A percentile compares a stretch with the other conserved stretches of the same genome.
Conservation (phyloP, 1,140 invertebrate species). For the Rhyzopertha dominica region DNA sequence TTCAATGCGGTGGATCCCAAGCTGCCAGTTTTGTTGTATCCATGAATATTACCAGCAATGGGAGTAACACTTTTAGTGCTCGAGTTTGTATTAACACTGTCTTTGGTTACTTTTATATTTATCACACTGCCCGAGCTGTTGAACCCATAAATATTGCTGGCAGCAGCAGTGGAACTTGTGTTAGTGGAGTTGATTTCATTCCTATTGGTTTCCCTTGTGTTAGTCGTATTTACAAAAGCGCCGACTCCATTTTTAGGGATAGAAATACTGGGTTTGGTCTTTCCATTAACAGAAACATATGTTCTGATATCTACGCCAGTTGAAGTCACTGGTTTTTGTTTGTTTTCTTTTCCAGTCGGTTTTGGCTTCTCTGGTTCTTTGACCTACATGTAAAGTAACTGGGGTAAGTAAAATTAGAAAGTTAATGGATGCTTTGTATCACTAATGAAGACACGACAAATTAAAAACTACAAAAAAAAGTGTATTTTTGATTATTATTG, state of each 20-base stretch:
- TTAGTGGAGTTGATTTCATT: conserved; percentile 26
- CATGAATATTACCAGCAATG: not conserved
- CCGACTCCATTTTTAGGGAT: conserved; percentile 15
- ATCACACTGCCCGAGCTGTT: conserved; percentile 5
- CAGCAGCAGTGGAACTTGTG: conserved; percentile 23
- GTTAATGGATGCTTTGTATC: not conserved
- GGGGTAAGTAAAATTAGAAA: not conserved
- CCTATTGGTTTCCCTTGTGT: conserved; percentile 15
- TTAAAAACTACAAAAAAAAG: not conserved
- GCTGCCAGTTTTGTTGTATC: not conserved
- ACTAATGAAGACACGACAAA: not conserved
- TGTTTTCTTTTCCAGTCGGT: conserved; percentile 36
- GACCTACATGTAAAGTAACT: conserved; percentile 65
- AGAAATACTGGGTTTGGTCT: conserved; percentile 12
- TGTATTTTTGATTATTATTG: conserved; percentile 2
- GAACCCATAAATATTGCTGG: conserved; percentile 13
- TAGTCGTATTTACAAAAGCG: conserved; percentile 25
- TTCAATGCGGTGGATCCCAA: too few relatives aligned
- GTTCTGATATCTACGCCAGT: conserved; percentile 30
- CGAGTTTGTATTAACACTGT: not conserved
- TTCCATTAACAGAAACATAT: conserved; percentile 21
- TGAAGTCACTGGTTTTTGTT: conserved; percentile 18
- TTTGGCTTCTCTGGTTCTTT: conserved; percentile 51
- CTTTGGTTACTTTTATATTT: conserved; percentile 29
- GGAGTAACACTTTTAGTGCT: not conserved